A percentile compares a stretch with the other conserved stretches of the same genome.
Conservation (phyloP, 2,888 invertebrate genomes). For the Teinopalpus imperialis region DNA sequence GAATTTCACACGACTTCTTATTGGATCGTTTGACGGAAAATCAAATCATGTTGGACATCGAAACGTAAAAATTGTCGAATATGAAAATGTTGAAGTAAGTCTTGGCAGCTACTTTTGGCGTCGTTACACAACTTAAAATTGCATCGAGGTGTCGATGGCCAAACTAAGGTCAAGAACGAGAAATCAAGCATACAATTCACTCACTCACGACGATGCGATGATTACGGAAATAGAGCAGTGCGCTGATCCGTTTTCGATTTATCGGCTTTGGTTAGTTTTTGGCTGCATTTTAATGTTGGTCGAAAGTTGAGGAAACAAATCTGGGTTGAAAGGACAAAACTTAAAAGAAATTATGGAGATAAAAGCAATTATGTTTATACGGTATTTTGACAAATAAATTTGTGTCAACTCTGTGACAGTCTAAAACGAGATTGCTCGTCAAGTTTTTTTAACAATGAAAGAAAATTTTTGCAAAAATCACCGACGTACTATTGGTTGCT, state of each 20-base stretch:
- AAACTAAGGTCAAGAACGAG: slow-evolving; percentile 68
- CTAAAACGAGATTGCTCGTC: slow-evolving; percentile 39
- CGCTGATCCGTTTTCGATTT: slow-evolving; percentile 20
- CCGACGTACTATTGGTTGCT: slow-evolving; percentile 20
- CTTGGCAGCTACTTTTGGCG: slow-evolving; percentile 75
- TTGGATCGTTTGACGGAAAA: slow-evolving; percentile 38
- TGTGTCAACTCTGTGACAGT: slow-evolving; percentile 53
- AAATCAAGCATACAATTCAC: slow-evolving; percentile 50
- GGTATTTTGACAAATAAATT: slow-evolving; percentile 77
- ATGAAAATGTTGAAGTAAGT: slow-evolving; percentile 45
- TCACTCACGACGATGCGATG: slow-evolving; percentile 38
- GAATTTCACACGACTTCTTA: slow-evolving; percentile 38
- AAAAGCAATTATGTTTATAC: slow-evolving; percentile 63
- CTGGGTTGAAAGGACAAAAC: slow-evolving; percentile 55
- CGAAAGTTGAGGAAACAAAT: slow-evolving; percentile 48
- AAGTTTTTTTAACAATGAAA: slow-evolving; percentile 20
- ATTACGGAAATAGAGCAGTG: slow-evolving; percentile 30
- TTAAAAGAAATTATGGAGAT: slow-evolving; percentile 65
- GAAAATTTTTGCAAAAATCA: slow-evolving; percentile 7
- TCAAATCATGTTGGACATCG: slow-evolving; percentile 27
- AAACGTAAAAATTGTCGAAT: slow-evolving; percentile 39
- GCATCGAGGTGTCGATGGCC: slow-evolving; percentile 57
- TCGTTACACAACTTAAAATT: slow-evolving; percentile 75
- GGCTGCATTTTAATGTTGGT: slow-evolving; percentile 34
- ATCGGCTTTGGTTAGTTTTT: slow-evolving; percentile 18